Evolutionary conservation across 2,797 vertebrate species (phyloP).

Genomic region (Danio choprae): DNA sequence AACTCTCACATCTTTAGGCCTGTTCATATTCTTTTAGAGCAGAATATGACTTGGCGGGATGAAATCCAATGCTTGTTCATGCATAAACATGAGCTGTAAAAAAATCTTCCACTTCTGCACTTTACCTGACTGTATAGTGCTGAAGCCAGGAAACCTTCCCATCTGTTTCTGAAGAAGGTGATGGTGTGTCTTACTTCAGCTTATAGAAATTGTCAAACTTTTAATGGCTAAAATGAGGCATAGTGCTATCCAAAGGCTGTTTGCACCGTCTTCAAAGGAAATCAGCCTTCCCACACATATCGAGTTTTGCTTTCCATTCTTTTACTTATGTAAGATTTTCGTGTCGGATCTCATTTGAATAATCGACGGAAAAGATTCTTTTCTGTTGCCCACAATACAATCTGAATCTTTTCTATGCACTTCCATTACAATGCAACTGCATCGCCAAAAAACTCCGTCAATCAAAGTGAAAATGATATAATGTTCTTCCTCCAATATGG

Average conservation of each 20-base stretch:
- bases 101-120: conserved; percentile 47
- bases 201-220: conserved; percentile 68
- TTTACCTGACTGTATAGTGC: conserved; percentile 21
- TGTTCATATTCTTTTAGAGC: conserved; percentile 40
- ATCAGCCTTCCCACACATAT: conserved; percentile 55
- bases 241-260: conserved; percentile 57
- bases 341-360: conserved; percentile 53
- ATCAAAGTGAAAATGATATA: conserved; percentile 35
- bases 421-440: conserved; percentile 25
- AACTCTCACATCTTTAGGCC: conserved; percentile 61
- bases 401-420: conserved; percentile 27
- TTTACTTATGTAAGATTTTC: conserved; percentile 57
- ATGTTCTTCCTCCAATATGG: conserved; percentile 9
- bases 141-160: conserved; percentile 34
- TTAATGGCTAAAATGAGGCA: conserved; percentile 54
- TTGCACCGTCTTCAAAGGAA: conserved; percentile 53
- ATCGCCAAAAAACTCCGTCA: conserved; percentile 17
- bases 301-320: conserved; percentile 52
- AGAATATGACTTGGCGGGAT: conserved; percentile 37
- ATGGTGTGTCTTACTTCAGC: conserved; percentile 62
- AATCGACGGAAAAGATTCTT: conserved; percentile 48
- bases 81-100: conserved; percentile 73
- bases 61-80: conserved; percentile 66
- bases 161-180: conserved; percentile 63
- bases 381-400: conserved; percentile 20